A percentile compares a stretch with the other conserved stretches of the same genome.
phyloP scores from a whole-genome alignment of 2,888 invertebrate species.

The Argynnis bischoffii region DNA sequence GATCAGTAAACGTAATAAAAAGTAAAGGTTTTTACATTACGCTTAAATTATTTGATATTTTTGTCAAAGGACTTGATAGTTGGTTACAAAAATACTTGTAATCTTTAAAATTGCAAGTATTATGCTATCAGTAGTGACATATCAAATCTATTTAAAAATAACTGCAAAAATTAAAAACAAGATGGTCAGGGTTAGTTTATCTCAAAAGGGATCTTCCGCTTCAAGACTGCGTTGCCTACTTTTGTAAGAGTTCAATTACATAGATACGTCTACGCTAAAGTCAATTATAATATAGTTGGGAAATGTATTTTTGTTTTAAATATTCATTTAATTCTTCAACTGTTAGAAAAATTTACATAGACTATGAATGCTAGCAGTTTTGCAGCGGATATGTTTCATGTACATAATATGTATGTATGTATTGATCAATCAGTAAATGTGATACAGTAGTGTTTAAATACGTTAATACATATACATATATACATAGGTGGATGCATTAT shows the following conservation, averaged over 20 bases:
- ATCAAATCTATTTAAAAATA: conserved; percentile 23
- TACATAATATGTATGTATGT: no score
- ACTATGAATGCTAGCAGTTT: no score
- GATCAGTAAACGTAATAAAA: conserved; percentile 22
- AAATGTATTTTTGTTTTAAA: neutral
- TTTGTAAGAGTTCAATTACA: conserved; percentile 1
- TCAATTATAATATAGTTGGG: neutral
- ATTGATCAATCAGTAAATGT: no score
- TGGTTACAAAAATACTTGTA: conserved; percentile 9
- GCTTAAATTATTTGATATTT: conserved; percentile 15
- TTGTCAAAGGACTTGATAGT: conserved; percentile 9
- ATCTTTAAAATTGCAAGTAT: conserved; percentile 3
- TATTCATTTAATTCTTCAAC: no score
- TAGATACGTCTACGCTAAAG: neutral
- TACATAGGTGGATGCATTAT: no score
- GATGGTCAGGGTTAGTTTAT: neutral
- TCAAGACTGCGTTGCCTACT: neutral
- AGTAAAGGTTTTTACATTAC: conserved; percentile 12
- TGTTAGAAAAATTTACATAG: no score
- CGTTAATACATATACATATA: no score
- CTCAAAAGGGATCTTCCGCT: conserved; percentile 18
- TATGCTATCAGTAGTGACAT: conserved; percentile 17
- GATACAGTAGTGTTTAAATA: no score
- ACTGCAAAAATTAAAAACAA: conserved; percentile 13
- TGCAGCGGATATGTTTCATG: no score